Conservation (phyloP, 2,797 vertebrate species). For the Varecia variegata region DNA sequence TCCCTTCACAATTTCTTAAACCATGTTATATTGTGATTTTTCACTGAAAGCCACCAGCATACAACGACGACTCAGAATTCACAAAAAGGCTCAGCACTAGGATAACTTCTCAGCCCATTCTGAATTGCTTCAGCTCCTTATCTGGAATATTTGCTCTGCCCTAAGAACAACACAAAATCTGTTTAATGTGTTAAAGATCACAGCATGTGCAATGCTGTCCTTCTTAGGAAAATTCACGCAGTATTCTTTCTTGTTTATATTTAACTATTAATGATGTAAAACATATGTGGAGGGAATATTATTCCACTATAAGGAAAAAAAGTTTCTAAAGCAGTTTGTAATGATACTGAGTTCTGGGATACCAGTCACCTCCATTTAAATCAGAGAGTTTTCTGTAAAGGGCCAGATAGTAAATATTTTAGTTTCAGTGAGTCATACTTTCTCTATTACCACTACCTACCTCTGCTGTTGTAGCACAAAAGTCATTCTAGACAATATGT, state of each 20-base stretch:
- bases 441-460: background rate
- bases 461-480: background rate
- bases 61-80: background rate
- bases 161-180: background rate
- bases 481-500: background rate
- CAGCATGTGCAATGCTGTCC: background rate
- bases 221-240: background rate
- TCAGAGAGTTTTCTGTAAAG: background rate
- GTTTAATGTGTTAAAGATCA: background rate
- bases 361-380: background rate
- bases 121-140: background rate
- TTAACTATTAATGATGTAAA: background rate
- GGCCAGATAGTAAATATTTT: background rate
- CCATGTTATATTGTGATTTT: background rate
- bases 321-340: background rate
- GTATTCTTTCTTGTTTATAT: background rate
- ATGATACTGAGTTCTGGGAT: background rate
- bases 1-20: background rate
- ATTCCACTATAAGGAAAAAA: background rate
- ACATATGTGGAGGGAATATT: background rate
- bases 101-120: background rate
- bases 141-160: background rate
- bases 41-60: background rate
- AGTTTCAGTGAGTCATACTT: background rate
- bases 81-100: background rate